Percentiles rank a stretch among this genome's conserved stretches.
Conservation (phyloP, 2,888 invertebrate species). For the Eurois occulta region DNA sequence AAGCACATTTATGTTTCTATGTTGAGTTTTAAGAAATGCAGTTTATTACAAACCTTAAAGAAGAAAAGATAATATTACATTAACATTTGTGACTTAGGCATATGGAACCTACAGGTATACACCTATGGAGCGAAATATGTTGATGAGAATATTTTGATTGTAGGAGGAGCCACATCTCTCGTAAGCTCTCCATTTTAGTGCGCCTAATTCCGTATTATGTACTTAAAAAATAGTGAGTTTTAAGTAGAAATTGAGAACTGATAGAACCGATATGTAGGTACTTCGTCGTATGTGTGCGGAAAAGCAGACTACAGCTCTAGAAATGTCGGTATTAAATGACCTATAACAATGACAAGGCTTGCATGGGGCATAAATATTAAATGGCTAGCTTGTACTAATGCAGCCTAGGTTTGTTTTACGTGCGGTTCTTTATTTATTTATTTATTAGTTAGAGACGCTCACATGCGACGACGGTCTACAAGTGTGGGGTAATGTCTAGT, state of each 20-base stretch:
- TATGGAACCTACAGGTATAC: constrained; percentile 44
- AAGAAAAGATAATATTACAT: constrained; percentile 59
- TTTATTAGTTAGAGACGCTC: constrained; percentile 21
- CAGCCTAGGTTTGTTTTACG: constrained; percentile 31
- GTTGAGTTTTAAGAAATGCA: constrained; percentile 85
- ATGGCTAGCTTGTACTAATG: constrained; percentile 57
- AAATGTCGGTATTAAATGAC: constrained; percentile 39
- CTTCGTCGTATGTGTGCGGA: constrained; percentile 36
- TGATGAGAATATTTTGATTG: constrained; percentile 16
- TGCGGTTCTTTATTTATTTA: constrained; percentile 15
- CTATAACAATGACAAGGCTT: constrained; percentile 43
- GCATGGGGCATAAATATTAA: constrained; percentile 51
- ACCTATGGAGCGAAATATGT: constrained; percentile 58
- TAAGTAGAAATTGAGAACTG: not conserved
- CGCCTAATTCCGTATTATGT: constrained; percentile 5
- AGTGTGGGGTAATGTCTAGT: constrained; percentile 15
- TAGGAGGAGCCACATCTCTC: constrained; percentile 2
- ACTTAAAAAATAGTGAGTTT: constrained; percentile 1
- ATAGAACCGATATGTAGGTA: not conserved
- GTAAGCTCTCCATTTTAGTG: constrained; percentile 16
- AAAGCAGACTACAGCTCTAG: constrained; percentile 20
- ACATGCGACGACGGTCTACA: constrained; percentile 7
- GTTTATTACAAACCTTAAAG: constrained; percentile 70
- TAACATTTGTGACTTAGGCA: constrained; percentile 57
- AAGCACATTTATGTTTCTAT: constrained; percentile 84